phyloP scores from a whole-genome alignment of 2,888 invertebrate genomes.

The Calliscelio sp. region DNA sequence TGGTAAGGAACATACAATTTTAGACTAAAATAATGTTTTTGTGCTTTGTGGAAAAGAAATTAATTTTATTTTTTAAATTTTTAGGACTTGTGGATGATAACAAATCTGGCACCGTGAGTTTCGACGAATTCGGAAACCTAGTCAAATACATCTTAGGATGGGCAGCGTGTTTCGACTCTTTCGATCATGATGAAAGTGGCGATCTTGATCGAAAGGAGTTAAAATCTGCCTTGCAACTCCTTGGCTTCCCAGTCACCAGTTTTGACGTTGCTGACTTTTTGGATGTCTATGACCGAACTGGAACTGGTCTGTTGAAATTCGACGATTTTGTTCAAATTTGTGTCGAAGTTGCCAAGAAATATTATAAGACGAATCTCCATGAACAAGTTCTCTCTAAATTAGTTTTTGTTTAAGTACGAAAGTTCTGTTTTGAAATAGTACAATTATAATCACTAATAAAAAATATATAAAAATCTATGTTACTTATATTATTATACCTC shows the following conservation, averaged over 20 bases:
- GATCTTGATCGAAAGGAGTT: slow-evolving; percentile 1
- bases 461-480: too few species aligned
- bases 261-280: background rate
- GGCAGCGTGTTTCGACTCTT: slow-evolving; percentile 11
- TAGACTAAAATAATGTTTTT: too few species aligned
- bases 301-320: background rate
- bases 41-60: too few species aligned
- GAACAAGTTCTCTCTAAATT: too few species aligned
- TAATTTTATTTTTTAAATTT: too few species aligned
- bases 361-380: too few species aligned
- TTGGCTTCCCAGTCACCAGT: slow-evolving; percentile 4
- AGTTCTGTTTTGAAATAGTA: too few species aligned
- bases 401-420: too few species aligned
- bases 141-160: slow-evolving; percentile 15
- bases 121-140: slow-evolving; percentile 27
- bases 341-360: slow-evolving; percentile 16
- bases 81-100: background rate
- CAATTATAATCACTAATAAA: too few species aligned
- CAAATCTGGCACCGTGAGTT: background rate
- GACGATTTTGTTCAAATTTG: slow-evolving; percentile 36
- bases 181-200: background rate
- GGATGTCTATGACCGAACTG: slow-evolving; percentile 10
- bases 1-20: too few species aligned
- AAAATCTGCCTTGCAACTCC: slow-evolving; percentile 9
- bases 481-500: too few species aligned